Percentiles rank a stretch among this genome's conserved stretches.
These are phyloP conservation scores for Chaitophorus viminalis DNA, from an alignment of 2,888 invertebrate genomes.

Conservation along the genomic window DNA sequence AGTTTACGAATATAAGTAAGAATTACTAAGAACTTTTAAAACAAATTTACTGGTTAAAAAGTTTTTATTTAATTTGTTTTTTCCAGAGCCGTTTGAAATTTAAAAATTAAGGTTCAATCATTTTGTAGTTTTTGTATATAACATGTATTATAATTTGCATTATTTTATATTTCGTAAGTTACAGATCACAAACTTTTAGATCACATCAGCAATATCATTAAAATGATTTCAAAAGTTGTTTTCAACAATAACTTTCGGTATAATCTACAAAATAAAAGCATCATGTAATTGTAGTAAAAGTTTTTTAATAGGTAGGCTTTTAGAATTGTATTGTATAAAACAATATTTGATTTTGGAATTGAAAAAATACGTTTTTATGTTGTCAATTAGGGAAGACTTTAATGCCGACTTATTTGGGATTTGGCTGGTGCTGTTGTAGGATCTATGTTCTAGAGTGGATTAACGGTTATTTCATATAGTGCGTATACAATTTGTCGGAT, in stretches of 20 bases:
- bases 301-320: neutral
- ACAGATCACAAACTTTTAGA: neutral
- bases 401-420: conserved; percentile 2
- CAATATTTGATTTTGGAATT: neutral
- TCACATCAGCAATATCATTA: neutral
- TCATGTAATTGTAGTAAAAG: neutral
- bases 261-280: neutral
- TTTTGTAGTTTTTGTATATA: neutral
- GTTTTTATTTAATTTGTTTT: neutral
- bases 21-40: neutral
- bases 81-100: neutral
- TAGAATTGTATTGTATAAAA: too few species aligned
- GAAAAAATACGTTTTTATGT: neutral
- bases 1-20: too few species aligned
- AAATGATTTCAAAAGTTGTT: neutral
- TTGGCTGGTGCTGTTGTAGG: neutral
- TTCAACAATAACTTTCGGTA: neutral
- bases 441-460: conserved; percentile 31
- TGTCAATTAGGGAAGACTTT: conserved; percentile 13
- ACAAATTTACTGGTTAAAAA: neutral
- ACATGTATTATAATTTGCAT: too few species aligned
- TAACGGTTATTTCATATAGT: conserved; percentile 25
- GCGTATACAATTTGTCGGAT: conserved; percentile 23
- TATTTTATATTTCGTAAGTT: too few species aligned
- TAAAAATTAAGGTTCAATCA: neutral